Conservation (phyloP, 2,113 vertebrate genomes). For the Hydropotes inermis region DNA sequence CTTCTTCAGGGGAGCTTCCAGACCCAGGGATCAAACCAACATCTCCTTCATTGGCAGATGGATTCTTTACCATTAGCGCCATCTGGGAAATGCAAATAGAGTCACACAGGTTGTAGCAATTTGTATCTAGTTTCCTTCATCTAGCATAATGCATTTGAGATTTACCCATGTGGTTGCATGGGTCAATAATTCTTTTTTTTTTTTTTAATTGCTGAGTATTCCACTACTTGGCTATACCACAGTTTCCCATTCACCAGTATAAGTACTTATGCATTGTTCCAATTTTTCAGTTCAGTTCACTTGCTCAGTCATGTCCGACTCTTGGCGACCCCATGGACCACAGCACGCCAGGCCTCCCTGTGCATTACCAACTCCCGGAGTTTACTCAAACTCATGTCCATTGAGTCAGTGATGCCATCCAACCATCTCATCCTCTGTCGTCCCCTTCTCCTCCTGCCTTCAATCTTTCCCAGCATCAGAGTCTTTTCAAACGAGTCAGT, state of each 20-base stretch:
- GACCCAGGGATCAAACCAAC: background rate
- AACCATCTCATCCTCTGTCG: background rate
- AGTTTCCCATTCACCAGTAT: background rate
- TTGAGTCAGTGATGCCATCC: background rate
- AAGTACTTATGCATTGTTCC: background rate
- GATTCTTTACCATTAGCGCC: background rate
- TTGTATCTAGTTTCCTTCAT: background rate
- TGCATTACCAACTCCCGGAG: background rate
- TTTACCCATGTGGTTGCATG: background rate
- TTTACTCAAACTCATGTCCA: background rate
- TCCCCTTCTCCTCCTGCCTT: background rate
- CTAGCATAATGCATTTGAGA: background rate
- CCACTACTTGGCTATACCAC: background rate
- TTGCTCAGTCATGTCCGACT: accelerated
- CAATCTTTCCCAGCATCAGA: background rate
- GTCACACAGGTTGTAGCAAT: background rate
- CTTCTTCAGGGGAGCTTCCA: background rate
- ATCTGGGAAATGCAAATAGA: background rate
- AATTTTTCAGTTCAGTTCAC: background rate
- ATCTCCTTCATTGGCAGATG: background rate
- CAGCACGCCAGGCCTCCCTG: background rate
- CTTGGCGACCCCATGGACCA: background rate
- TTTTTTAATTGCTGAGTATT: background rate
- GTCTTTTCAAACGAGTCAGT: background rate
- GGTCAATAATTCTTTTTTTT: background rate